phyloP scores from a whole-genome alignment of 2,888 invertebrate genomes.

The Lasioglossum marginatum region DNA sequence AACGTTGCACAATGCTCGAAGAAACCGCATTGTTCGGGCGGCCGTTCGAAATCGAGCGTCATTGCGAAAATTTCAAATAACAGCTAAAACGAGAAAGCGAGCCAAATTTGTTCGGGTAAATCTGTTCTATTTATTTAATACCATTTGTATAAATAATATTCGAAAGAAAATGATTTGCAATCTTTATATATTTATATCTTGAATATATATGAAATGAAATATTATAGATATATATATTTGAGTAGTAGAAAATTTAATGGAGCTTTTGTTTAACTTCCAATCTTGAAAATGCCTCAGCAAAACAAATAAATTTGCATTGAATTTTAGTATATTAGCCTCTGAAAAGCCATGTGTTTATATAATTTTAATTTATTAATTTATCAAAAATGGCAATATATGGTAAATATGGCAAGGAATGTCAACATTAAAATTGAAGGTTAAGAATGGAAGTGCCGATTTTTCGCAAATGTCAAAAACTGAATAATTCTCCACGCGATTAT shows the following conservation, averaged over 20 bases:
- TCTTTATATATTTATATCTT: neutral
- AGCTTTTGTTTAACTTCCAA: neutral
- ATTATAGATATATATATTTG: too few relatives aligned
- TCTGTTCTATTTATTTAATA: neutral
- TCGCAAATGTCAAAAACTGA: neutral
- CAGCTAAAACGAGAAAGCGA: neutral
- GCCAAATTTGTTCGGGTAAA: neutral
- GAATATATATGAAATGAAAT: too few relatives aligned
- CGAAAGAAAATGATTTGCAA: neutral
- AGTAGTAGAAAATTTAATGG: neutral
- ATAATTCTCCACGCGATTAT: neutral
- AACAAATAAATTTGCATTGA: neutral
- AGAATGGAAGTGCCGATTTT: neutral
- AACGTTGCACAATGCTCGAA: neutral
- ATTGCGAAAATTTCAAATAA: neutral
- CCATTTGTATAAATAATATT: neutral
- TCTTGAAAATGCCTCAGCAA: too few relatives aligned
- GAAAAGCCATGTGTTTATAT: neutral
- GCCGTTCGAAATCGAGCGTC: neutral
- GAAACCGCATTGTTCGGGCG: neutral
- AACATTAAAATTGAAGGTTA: neutral
- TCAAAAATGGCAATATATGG: too few relatives aligned
- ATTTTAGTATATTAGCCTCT: too few relatives aligned
- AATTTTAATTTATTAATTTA: too few relatives aligned
- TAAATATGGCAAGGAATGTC: neutral